These are phyloP conservation scores for Sycophila sp. DNA, from an alignment of 1,140 invertebrate genomes.

Conservation along the genomic window DNA sequence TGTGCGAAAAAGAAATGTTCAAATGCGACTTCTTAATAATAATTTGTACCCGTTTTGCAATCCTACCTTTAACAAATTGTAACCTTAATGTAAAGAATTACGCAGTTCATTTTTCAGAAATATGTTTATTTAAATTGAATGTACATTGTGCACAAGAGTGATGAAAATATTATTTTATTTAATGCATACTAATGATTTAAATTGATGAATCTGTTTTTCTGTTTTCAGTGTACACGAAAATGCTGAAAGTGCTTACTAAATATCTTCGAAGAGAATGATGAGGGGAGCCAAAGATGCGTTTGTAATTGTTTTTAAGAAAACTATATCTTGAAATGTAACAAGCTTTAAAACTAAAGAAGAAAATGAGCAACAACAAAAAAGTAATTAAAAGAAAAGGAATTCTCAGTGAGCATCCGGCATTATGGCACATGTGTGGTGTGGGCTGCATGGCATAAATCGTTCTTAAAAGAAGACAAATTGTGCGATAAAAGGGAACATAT, in stretches of 20 bases:
- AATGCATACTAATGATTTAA: neutral
- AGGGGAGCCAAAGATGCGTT: slow-evolving; percentile 66
- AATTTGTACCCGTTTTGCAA: too few relatives aligned
- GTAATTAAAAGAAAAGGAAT: too few relatives aligned
- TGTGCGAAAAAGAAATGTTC: too few relatives aligned
- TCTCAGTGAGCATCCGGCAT: slow-evolving; percentile 30
- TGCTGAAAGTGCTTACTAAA: slow-evolving; percentile 59
- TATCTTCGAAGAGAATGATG: slow-evolving; percentile 29
- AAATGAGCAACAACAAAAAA: slow-evolving; percentile 18
- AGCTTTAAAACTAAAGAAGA: slow-evolving; percentile 37
- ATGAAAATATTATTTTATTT: neutral
- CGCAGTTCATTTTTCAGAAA: slow-evolving; percentile 23
- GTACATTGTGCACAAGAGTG: too few relatives aligned
- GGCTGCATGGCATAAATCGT: slow-evolving; percentile 28
- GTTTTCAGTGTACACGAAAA: slow-evolving; percentile 64
- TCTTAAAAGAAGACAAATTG: slow-evolving; percentile 33
- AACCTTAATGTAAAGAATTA: neutral
- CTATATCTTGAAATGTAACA: slow-evolving; percentile 51
- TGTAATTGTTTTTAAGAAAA: slow-evolving; percentile 61
- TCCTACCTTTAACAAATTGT: too few relatives aligned
- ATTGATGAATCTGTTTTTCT: slow-evolving; percentile 39
- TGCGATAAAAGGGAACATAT: slow-evolving; percentile 21
- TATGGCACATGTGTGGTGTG: slow-evolving; percentile 34
- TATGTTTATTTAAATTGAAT: too few relatives aligned
- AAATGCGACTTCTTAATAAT: too few relatives aligned